phyloP scores from a whole-genome alignment of 2,113 vertebrate genomes.

The Illadopsis cleaveri region DNA sequence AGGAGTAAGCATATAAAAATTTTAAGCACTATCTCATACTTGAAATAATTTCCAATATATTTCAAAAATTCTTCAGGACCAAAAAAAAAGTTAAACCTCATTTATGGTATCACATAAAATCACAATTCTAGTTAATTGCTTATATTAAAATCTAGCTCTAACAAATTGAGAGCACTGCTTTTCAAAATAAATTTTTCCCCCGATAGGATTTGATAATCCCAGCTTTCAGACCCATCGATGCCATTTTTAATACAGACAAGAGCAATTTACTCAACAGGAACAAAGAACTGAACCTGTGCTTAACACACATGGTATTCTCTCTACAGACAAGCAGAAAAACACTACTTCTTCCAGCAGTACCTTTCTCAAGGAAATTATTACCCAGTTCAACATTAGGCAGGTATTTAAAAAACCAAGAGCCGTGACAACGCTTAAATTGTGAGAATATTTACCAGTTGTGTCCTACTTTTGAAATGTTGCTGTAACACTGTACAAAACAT shows the following conservation, averaged over 20 bases:
- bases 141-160: background rate
- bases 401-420: background rate
- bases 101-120: background rate
- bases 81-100: constrained; percentile 4
- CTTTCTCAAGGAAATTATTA: background rate
- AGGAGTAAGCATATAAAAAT: background rate
- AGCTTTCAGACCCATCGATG: background rate
- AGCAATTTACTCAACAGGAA: constrained; percentile 6
- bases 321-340: background rate
- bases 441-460: background rate
- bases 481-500: background rate
- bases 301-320: background rate
- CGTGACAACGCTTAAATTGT: background rate
- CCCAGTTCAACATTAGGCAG: background rate
- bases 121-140: background rate
- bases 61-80: background rate
- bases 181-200: background rate
- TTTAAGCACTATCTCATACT: background rate
- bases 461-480: background rate
- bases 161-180: background rate
- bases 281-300: constrained; percentile 7
- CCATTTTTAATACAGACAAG: constrained; percentile 19
- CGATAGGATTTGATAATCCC: background rate
- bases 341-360: background rate
- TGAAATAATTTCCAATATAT: background rate